A percentile compares a stretch with the other conserved stretches of the same genome.
These are phyloP conservation scores for Parapsyche elsis DNA, from an alignment of 1,140 invertebrate genomes.

Conservation along the genomic window DNA sequence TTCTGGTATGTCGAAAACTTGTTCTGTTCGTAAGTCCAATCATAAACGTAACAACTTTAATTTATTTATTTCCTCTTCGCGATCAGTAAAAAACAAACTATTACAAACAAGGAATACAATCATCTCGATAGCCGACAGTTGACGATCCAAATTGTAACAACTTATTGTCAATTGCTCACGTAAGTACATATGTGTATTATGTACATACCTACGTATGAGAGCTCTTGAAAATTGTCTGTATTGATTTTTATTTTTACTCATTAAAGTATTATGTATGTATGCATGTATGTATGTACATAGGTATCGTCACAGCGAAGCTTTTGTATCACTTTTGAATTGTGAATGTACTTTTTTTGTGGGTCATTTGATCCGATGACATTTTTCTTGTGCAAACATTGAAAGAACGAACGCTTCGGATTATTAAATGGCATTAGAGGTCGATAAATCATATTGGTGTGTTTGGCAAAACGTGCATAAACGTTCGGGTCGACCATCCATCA, in stretches of 20 bases:
- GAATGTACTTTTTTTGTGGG: no score
- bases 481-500: conserved; percentile 10
- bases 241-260: neutral
- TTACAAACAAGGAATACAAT: neutral
- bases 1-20: neutral
- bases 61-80: conserved; percentile 5
- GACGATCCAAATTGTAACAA: neutral
- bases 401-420: neutral
- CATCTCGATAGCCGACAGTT: neutral
- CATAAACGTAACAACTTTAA: conserved; percentile 22
- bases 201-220: no score
- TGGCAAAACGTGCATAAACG: conserved; percentile 14
- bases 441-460: conserved; percentile 24
- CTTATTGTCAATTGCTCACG: neutral
- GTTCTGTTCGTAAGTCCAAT: conserved; percentile 9
- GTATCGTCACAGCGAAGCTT: neutral
- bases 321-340: no score
- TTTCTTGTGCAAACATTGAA: neutral
- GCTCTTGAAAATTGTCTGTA: neutral
- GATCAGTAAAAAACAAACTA: neutral
- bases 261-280: conserved; percentile 2
- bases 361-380: no score
- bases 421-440: neutral
- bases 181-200: neutral
- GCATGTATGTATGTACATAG: neutral